Percentiles rank a stretch among this genome's conserved stretches.
These are phyloP conservation scores for Grallaria varia DNA, from an alignment of 2,113 vertebrate genomes.

Conservation along the genomic window DNA sequence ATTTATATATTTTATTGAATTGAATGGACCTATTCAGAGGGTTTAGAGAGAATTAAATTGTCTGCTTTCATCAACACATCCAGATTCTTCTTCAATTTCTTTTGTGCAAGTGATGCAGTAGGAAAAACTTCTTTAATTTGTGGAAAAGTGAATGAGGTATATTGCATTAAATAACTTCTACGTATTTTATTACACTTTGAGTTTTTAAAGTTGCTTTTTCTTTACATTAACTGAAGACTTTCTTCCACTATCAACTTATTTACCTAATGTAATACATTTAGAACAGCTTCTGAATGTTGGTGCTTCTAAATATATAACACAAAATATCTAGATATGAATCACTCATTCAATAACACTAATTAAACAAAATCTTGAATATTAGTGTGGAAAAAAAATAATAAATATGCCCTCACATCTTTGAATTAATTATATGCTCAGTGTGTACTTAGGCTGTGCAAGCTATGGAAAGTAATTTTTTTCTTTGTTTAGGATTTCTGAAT, in stretches of 20 bases:
- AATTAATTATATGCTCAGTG: conserved; percentile 38
- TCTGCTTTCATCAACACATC: not conserved
- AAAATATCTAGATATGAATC: not conserved
- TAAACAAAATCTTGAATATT: conserved; percentile 6
- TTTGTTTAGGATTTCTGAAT: conserved; percentile 55
- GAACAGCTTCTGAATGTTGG: not conserved
- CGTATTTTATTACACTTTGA: not conserved
- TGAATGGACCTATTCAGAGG: not conserved
- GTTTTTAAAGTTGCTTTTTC: not conserved
- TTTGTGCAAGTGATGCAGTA: not conserved
- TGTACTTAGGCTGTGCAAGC: not conserved
- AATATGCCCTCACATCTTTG: not conserved
- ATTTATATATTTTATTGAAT: not conserved
- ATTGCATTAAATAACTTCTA: not conserved
- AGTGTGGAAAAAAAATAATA: not conserved
- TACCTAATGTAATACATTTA: not conserved
- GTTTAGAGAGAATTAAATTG: not conserved
- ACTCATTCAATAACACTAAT: not conserved
- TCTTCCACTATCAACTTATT: not conserved
- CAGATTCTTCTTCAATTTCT: not conserved
- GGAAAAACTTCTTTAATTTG: not conserved
- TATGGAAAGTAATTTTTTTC: conserved; percentile 40
- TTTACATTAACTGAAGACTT: not conserved
- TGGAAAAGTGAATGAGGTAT: not conserved
- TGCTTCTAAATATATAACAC: not conserved